Evolutionary conservation across 2,888 invertebrate genomes (phyloP), one percentile per base, ranked within the genome.

Genomic region (Drosophila seclusa): DNA sequence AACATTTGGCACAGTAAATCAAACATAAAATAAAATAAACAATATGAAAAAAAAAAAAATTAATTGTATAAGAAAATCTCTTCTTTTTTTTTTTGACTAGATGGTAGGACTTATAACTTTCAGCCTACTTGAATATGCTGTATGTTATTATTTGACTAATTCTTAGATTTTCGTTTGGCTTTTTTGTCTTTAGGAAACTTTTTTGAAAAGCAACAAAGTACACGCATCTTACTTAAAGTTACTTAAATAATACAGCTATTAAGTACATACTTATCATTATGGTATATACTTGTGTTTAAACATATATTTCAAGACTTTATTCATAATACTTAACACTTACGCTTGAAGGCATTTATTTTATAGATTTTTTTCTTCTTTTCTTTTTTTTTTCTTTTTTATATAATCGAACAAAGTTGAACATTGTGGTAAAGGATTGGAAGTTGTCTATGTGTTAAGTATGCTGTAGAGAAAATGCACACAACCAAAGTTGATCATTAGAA

Each of bases 101-200:
- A 69, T 60, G 52, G 59, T 64, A 48, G 64, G 38, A 31, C 53
- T 67, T 53, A 55, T 32, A 68, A 61, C 16, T 55, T 71, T 29
- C 52, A 50, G 57, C 66, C 52, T 68, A 68, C 21, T 53, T 60
- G 53, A 78, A 57, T 52, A 42, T 67, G 36, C 54, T 54, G 24
- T 63, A 57, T 52, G 40, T 32, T 66, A 48, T 29, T 57, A 67
- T 60, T 65, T 52, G 21, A 71, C 67, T 71, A 53, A 65, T 66
- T 73, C 29, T 52, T 45, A 61, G 45, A 31, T 62, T 52, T 21
- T 64, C 69, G 4, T 60, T 29, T 64, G 71, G 50, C 61, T 73
- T 53, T 84, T 82, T 79, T 83, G 90, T 82, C 85, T 91, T 88
- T 85, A 85, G 81, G 83, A 83, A 91, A 90, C 87, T 76, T 85